Conservation (phyloP, 2,113 vertebrate species). For the Pycnonotus jocosus region DNA sequence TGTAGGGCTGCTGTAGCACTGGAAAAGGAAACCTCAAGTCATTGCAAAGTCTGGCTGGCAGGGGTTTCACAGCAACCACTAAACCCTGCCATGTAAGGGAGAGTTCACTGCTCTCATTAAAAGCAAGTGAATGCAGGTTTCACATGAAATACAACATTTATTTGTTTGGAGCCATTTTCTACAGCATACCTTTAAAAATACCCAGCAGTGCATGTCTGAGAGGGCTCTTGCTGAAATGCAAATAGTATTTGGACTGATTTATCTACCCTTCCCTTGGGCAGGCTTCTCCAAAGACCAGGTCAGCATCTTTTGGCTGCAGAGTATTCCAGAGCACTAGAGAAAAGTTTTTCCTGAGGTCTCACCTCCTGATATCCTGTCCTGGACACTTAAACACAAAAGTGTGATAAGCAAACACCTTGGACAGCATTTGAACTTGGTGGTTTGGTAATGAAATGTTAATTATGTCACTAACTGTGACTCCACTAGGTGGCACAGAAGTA, state of each 20-base stretch:
- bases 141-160: neutral
- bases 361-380: neutral
- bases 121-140: neutral
- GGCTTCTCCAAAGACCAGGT: neutral
- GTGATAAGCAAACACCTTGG: neutral
- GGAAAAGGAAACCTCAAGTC: neutral
- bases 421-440: neutral
- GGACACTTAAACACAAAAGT: neutral
- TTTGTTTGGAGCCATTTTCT: neutral
- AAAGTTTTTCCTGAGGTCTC: neutral
- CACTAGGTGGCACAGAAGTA: conserved; percentile 58
- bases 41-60: neutral
- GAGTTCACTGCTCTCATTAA: neutral
- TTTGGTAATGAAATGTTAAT: neutral
- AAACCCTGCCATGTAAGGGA: neutral
- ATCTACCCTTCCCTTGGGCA: neutral
- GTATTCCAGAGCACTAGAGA: neutral
- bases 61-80: neutral
- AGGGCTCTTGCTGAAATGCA: neutral
- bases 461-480: neutral
- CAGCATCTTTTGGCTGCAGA: neutral
- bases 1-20: neutral
- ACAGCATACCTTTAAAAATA: neutral
- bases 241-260: neutral
- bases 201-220: no score